Conservation (phyloP, 2,113 vertebrate genomes). For the Melanotaenia duboulayi region DNA sequence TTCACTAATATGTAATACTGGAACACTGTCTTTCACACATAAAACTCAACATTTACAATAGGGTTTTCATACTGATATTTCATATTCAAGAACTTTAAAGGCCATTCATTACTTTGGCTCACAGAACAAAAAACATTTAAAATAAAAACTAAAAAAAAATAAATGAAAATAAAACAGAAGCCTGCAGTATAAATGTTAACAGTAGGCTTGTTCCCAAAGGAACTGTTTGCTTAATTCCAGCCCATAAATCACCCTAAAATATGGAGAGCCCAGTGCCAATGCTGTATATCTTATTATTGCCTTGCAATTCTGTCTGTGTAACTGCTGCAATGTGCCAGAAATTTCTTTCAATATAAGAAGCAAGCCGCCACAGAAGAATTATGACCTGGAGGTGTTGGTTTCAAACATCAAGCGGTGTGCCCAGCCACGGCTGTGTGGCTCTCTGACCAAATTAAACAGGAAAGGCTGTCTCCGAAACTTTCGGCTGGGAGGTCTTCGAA, state of each 20-base stretch:
- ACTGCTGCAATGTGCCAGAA: slow-evolving; percentile 57
- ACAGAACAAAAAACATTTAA: too few relatives aligned
- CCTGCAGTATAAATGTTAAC: neutral
- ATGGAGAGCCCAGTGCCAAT: slow-evolving; percentile 9
- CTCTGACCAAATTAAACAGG: slow-evolving; percentile 62
- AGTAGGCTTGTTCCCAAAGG: slow-evolving; percentile 4
- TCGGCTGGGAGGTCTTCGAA: slow-evolving; percentile 25
- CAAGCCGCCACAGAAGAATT: slow-evolving; percentile 53
- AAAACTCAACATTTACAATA: too few relatives aligned
- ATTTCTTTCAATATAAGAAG: slow-evolving; percentile 61
- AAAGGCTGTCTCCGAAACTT: slow-evolving; percentile 37
- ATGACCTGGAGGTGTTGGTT: slow-evolving; percentile 63
- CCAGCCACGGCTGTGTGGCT: slow-evolving; percentile 37
- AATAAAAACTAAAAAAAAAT: too few relatives aligned
- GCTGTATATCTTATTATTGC: slow-evolving; percentile 43
- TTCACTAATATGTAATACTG: neutral
- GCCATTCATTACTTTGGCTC: too few relatives aligned
- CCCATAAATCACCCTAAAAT: slow-evolving; percentile 59
- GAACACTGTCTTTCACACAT: neutral
- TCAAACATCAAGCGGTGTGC: slow-evolving; percentile 66
- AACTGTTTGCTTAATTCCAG: slow-evolving; percentile 30
- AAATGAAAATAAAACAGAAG: neutral
- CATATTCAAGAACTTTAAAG: too few relatives aligned
- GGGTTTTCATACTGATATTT: too few relatives aligned
- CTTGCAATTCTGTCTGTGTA: slow-evolving; percentile 46